Evolutionary conservation across 2,797 vertebrate genomes (phyloP).

Genomic region (Vipera ursinii): DNA sequence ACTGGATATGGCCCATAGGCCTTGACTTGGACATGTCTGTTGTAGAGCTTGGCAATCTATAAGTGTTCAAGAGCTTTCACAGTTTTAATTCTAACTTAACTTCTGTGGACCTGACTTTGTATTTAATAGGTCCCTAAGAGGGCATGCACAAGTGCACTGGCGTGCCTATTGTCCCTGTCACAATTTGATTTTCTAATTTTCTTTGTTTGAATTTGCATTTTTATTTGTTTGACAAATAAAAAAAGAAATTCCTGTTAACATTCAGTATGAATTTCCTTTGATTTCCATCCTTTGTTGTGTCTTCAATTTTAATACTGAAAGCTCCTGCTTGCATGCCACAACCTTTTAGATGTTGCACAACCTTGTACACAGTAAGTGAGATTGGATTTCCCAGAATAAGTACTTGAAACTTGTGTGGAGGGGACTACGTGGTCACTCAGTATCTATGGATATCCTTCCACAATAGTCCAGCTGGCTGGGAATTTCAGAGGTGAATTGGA

Average conservation of each 20-base stretch:
- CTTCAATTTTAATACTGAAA: neutral
- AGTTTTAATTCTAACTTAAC: neutral
- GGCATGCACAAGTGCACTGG: neutral
- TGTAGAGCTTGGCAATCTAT: neutral
- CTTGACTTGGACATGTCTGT: too few relatives aligned
- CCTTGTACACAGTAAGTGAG: neutral
- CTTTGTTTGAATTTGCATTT: neutral
- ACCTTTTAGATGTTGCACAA: neutral
- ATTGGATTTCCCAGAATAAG: neutral
- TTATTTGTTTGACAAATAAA: neutral
- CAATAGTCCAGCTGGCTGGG: neutral
- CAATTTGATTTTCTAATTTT: neutral
- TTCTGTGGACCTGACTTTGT: neutral
- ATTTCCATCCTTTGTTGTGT: neutral
- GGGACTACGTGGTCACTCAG: neutral
- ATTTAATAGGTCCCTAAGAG: neutral
- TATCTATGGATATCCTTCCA: neutral
- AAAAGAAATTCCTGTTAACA: neutral
- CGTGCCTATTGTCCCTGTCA: neutral
- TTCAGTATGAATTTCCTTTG: neutral
- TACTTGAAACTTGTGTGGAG: neutral
- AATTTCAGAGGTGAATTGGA: neutral
- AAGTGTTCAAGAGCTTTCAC: neutral
- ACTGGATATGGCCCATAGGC: too few relatives aligned
- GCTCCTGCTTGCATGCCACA: neutral